Base-by-base conservation (phyloP, 2,888 invertebrate genomes). In the Phengaris arion region DNA sequence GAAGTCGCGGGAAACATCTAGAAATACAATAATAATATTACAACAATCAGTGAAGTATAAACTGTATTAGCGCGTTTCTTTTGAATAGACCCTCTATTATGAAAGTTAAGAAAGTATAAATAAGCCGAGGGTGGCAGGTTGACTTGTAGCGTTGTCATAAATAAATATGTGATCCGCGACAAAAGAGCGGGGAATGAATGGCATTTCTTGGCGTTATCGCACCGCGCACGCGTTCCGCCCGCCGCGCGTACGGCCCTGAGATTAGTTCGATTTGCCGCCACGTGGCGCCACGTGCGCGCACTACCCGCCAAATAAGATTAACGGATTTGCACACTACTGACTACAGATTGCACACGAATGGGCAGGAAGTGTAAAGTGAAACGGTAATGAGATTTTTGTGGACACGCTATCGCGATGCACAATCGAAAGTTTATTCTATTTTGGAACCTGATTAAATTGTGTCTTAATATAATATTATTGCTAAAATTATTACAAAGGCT, bases 291-390 rank as follows among this genome's bases (percentile, higher is more conserved):
- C 93, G 93, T 92, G 93, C 87, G 81, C 80, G 77, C 78, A 84
- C 87, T 89, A 88, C 90, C 90, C 91, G 86, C 90, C 86, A 90
- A 92, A 93, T 90, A 87, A 93, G 93, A 93, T 93, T 93, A 93
- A 89, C 92, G 92, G 93, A 93, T 93, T 93, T 93, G 90, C 91
- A 89, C 92, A 92, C 93, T 93, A 92, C 93, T 92, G 92, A 92
- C 93, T 93, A 92, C 93, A 92, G 92, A 93, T 93, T 93, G 93
- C 91, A 93, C 93, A 92, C 90, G 90, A 93, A 92, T 92, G 85
- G 85, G 85, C 92, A 91, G 93, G 93, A 93, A 92, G 93, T 93
- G 93, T 91, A 92, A 93, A 93, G 92, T 93, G 93, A 93, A 93
- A 92, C 92, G 88, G 90, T 92, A 92, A 92, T 91, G 90, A 92